Conservation (phyloP, 2,888 invertebrate species). For the Eilema caniola region DNA sequence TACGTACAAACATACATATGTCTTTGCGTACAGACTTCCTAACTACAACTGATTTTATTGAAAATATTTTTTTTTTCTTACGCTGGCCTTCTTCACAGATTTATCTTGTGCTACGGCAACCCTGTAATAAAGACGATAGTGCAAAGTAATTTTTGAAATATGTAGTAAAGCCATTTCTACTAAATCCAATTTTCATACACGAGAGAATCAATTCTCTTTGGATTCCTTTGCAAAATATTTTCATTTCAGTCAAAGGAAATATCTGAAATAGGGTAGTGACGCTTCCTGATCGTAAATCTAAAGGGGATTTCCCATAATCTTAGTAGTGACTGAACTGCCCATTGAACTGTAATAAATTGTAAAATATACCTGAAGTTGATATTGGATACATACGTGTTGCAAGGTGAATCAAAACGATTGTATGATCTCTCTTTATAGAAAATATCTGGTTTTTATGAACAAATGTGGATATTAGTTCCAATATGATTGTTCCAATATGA, state of each 20-base stretch:
- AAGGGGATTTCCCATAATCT: slow-evolving; percentile 22
- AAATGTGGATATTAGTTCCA: neutral
- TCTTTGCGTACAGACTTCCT: too few relatives aligned
- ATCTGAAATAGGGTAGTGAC: slow-evolving; percentile 18
- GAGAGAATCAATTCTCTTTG: slow-evolving; percentile 6
- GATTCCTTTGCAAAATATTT: slow-evolving; percentile 20
- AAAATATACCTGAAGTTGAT: slow-evolving; percentile 15
- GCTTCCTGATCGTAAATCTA: slow-evolving; percentile 24
- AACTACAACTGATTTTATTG: too few relatives aligned
- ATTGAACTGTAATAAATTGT: slow-evolving; percentile 23
- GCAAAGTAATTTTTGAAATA: neutral
- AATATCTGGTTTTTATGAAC: neutral
- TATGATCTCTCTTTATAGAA: slow-evolving; percentile 18
- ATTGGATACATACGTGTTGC: slow-evolving; percentile 17
- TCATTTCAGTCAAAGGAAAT: slow-evolving; percentile 19
- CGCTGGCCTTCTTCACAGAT: too few relatives aligned
- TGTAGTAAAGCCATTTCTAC: neutral
- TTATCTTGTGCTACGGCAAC: too few relatives aligned
- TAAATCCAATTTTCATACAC: slow-evolving; percentile 16
- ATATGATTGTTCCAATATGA: too few relatives aligned
- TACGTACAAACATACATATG: too few relatives aligned
- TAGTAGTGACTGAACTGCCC: slow-evolving; percentile 23
- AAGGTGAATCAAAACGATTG: slow-evolving; percentile 8
- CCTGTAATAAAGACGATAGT: neutral
- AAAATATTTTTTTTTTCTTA: too few relatives aligned